phyloP scores from a whole-genome alignment of 2,113 vertebrate genomes.

The Nymphicus hollandicus region DNA sequence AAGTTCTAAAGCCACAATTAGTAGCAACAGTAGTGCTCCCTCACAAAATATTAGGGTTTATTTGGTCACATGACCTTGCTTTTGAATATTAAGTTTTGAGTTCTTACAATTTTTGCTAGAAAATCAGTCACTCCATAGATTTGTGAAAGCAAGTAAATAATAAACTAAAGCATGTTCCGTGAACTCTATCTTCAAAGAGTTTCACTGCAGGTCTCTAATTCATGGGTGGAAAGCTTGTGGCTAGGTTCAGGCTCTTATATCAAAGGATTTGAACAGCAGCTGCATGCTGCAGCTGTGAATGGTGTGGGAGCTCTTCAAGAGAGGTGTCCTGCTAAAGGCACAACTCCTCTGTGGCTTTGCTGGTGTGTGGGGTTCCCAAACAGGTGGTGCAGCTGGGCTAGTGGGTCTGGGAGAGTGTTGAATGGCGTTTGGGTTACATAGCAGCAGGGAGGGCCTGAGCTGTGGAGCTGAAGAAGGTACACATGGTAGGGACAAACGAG shows the following conservation, averaged over 20 bases:
- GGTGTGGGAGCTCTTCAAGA: neutral
- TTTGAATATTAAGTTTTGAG: neutral
- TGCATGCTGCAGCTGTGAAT: neutral
- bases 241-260: neutral
- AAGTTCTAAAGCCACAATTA: neutral
- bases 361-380: neutral
- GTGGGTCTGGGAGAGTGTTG: neutral
- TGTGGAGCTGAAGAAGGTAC: neutral
- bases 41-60: neutral
- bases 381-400: neutral
- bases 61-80: neutral
- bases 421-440: rapidly evolving
- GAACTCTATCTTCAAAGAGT: neutral
- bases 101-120: neutral
- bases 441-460: neutral
- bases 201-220: neutral
- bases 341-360: neutral
- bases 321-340: too few relatives aligned
- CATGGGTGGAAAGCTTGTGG: neutral
- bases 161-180: neutral
- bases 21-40: neutral
- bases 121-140: neutral
- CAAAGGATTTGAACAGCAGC: neutral
- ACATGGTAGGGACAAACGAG: rapidly evolving
- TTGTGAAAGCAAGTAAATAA: neutral